Base-by-base conservation (phyloP, 2,113 vertebrate genomes). In the Stegastes partitus region DNA sequence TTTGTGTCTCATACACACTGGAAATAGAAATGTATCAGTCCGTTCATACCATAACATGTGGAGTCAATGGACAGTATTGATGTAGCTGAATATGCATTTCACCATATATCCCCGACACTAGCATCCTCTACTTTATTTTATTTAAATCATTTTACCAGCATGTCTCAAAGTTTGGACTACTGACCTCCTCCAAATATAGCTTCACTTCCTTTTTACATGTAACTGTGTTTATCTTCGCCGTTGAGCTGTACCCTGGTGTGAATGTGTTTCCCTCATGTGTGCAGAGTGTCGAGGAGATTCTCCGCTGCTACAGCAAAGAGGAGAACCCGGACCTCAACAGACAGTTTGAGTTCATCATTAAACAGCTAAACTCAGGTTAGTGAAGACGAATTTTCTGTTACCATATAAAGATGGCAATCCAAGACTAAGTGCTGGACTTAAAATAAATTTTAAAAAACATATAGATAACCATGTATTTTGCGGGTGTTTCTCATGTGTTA, bases 231-330 rank as follows among this genome's bases (percentile, higher is more conserved):
- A n/a, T 49, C 2, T 42, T 42, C 0, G 12, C 14, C 12, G 15
- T 7, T 68, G 8, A 39, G 8, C 14, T 59, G 26, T 2, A 0
- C 18, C 1, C 14, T 0, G 2, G 22, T 71, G 19, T 71, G 25
- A 31, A 7, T 68, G 37, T 57, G 22, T 85, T 77, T 81, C 84
- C 1, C 16, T 62, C 28, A 1, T 87, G 66, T 74, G 47, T 76
- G 11, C 68, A 99, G 98, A 97, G 98, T 49, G 93, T 99, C 89
- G 97, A 99, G 84, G 97, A 99, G 89, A 96, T 98, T 83, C 94
- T 99, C 18, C 85, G 87, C 72, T 97, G 97, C 89, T 98, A 97
- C 93, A 94, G 95, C 85, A 97, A 95, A 90, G 97, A 99, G 87
- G 95, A 96, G 80, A 97, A 94, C 14, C 91, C 94, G 0, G 96